phyloP scores from a whole-genome alignment of 2,113 vertebrate genomes.

The Columba livia region DNA sequence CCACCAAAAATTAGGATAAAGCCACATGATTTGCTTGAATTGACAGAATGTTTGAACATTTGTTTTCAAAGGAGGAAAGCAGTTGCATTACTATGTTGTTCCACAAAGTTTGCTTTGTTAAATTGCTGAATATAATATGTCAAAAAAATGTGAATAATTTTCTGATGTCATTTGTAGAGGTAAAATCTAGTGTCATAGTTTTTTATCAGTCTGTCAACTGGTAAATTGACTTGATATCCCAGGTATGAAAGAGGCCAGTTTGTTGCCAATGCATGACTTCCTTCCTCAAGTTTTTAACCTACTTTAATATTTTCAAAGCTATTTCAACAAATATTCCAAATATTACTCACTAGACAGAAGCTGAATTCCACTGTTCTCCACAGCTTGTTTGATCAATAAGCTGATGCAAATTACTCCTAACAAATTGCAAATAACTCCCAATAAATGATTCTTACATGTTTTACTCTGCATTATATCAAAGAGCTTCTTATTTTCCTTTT shows the following conservation, averaged over 20 bases:
- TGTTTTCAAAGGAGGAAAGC: background rate
- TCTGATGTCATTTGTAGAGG: background rate
- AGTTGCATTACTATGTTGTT: background rate
- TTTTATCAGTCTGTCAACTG: background rate
- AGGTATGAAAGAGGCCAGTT: background rate
- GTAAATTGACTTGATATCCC: background rate
- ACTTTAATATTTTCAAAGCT: slow-evolving; percentile 28
- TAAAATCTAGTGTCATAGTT: background rate
- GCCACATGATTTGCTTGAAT: background rate
- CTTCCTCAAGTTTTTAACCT: background rate
- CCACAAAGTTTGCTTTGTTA: background rate
- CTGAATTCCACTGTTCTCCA: slow-evolving; percentile 29
- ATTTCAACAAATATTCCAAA: slow-evolving; percentile 4
- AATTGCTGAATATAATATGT: background rate
- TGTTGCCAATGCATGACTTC: background rate
- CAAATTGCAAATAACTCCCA: slow-evolving; percentile 30
- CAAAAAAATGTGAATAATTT: background rate
- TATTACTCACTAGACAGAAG: background rate
- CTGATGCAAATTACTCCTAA: slow-evolving; percentile 47
- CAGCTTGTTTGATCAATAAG: slow-evolving; percentile 53
- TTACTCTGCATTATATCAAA: slow-evolving; percentile 20
- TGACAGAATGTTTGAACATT: background rate
- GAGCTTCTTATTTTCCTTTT: background rate
- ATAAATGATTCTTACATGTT: slow-evolving; percentile 22
- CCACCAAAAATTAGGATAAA: background rate